phyloP scores from a whole-genome alignment of 1,140 invertebrate species.

The Meloidogyne floridensis region DNA sequence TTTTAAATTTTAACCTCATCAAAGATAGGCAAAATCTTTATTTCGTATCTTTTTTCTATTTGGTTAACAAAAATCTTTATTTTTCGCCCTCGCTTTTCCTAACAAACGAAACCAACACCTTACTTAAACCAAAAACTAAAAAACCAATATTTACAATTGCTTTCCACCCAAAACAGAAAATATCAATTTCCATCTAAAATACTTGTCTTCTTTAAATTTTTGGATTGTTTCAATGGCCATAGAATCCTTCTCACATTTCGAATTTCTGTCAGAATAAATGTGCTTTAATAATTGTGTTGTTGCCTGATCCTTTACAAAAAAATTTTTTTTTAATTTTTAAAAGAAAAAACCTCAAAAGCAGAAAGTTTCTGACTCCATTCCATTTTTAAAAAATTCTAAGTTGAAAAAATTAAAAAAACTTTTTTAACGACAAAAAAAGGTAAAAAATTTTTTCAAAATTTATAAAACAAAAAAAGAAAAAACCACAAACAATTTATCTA shows the following conservation, averaged over 20 bases:
- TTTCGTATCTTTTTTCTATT: too few species aligned
- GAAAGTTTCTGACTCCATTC: not conserved
- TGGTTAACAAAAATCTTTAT: too few species aligned
- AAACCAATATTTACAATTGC: not conserved
- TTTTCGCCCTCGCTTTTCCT: too few species aligned
- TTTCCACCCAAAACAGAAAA: constrained; percentile 10
- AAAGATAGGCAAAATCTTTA: too few species aligned
- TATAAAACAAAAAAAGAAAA: too few species aligned
- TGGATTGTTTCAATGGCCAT: not conserved
- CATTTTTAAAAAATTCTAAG: not conserved
- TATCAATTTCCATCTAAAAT: constrained; percentile 12
- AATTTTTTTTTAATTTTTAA: not conserved
- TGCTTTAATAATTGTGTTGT: not conserved
- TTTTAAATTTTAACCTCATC: too few species aligned
- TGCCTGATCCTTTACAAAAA: not conserved
- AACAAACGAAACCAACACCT: too few species aligned
- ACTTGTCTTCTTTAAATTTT: not conserved
- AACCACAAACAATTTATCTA: too few species aligned
- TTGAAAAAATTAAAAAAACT: too few species aligned
- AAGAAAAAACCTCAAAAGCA: not conserved
- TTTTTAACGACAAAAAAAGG: too few species aligned
- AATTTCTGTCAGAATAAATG: not conserved
- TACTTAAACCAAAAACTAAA: too few species aligned
- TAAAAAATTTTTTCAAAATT: too few species aligned
- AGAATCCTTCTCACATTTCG: not conserved